phyloP scores from a whole-genome alignment of 2,797 vertebrate species.

The Oophaga sylvatica region DNA sequence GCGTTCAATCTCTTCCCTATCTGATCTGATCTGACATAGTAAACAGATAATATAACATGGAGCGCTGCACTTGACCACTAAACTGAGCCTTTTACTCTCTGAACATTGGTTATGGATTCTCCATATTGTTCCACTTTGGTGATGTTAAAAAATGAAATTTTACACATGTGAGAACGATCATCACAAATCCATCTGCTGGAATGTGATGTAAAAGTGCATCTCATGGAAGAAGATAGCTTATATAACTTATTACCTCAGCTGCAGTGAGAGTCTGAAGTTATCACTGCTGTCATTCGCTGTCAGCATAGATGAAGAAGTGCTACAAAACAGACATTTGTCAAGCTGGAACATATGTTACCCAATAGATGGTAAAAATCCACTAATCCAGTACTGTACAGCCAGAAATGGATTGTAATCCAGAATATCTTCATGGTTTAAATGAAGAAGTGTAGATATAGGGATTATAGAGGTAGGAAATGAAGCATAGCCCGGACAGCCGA shows the following conservation, averaged over 20 bases:
- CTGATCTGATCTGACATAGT: constrained; percentile 11
- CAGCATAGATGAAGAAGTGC: constrained; percentile 22
- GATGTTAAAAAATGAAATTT: constrained; percentile 9
- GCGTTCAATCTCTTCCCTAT: neutral
- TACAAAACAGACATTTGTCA: constrained; percentile 7
- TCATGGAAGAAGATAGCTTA: constrained; percentile 36
- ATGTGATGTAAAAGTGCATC: constrained; percentile 40
- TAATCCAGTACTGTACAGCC: neutral
- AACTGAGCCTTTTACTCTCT: constrained; percentile 16
- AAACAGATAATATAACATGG: constrained; percentile 19
- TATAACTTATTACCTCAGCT: constrained; percentile 52
- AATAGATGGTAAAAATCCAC: constrained; percentile 1
- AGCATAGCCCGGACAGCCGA: neutral
- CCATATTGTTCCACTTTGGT: constrained; percentile 54
- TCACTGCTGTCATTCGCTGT: constrained; percentile 40
- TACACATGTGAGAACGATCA: constrained; percentile 53
- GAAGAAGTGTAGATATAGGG: neutral
- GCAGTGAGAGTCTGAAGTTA: constrained; percentile 39
- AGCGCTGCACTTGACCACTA: neutral
- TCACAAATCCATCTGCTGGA: constrained; percentile 32
- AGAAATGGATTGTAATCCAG: neutral
- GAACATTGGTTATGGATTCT: constrained; percentile 22
- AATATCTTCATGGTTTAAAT: neutral
- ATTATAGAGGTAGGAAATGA: neutral
- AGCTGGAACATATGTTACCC: neutral